These are phyloP conservation scores for Varanus komodoensis DNA, from an alignment of 2,113 vertebrate genomes.

Conservation along the genomic window DNA sequence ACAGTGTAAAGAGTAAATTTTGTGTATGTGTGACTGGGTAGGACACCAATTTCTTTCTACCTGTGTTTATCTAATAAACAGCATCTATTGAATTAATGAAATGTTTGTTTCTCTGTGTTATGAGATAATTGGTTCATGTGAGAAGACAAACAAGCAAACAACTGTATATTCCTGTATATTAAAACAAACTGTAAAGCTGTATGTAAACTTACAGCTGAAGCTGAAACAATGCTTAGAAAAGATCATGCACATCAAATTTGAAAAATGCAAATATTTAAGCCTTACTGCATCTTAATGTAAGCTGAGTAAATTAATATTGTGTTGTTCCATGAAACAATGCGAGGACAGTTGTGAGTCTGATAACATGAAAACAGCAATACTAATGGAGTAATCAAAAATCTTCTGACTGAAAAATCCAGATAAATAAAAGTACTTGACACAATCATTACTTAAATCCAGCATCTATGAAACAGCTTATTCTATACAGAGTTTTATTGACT, in stretches of 20 bases:
- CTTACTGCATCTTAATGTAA: not conserved
- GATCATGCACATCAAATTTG: not conserved
- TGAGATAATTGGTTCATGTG: not conserved
- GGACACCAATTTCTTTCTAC: too few species aligned
- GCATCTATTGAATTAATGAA: not conserved
- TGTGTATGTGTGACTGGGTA: not conserved
- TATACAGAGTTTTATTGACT: slow-evolving; percentile 6
- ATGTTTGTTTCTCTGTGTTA: not conserved
- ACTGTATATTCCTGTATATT: not conserved
- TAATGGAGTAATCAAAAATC: slow-evolving; percentile 6
- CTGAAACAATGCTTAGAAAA: not conserved
- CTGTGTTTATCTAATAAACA: too few species aligned
- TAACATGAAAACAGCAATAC: not conserved
- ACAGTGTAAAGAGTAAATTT: not conserved
- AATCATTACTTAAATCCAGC: slow-evolving; percentile 15
- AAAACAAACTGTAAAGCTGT: not conserved
- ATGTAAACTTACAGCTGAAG: not conserved
- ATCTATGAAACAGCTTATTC: slow-evolving; percentile 5
- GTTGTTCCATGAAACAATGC: slow-evolving; percentile 1
- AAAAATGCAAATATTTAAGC: slow-evolving; percentile 1
- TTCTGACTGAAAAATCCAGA: slow-evolving; percentile 11
- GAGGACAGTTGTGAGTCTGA: not conserved
- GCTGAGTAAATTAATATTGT: not conserved
- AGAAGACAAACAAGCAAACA: not conserved
- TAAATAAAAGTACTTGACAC: slow-evolving; percentile 9